These are phyloP conservation scores for Danio albolineatus DNA, from an alignment of 2,797 vertebrate genomes.

Conservation along the genomic window DNA sequence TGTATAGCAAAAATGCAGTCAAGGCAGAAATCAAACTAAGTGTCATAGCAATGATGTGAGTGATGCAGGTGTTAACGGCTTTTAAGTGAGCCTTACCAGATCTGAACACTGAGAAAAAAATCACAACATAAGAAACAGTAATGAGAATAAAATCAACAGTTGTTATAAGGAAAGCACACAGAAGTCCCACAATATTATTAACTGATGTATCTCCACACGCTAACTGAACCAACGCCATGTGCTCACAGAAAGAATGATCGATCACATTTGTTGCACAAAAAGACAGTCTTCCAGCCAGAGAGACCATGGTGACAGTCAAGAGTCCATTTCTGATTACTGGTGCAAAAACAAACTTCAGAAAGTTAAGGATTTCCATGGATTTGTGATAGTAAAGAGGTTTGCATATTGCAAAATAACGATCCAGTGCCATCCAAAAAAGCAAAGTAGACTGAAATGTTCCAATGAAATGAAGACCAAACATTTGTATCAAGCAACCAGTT, in stretches of 20 bases:
- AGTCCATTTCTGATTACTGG: constrained; percentile 60
- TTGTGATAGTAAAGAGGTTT: constrained; percentile 63
- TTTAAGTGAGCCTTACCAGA: constrained; percentile 63
- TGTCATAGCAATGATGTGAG: constrained; percentile 71
- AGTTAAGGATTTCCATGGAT: constrained; percentile 11
- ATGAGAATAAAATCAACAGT: constrained; percentile 70
- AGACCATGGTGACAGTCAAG: constrained; percentile 43
- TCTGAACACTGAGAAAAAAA: constrained; percentile 67
- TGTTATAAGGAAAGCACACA: constrained; percentile 61
- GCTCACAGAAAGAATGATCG: constrained; percentile 78
- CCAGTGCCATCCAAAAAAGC: constrained; percentile 72
- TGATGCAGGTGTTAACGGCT: constrained; percentile 66
- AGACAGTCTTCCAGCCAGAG: constrained; percentile 53
- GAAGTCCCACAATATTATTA: constrained; percentile 66
- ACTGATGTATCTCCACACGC: constrained; percentile 53
- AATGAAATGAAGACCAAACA: constrained; percentile 70
- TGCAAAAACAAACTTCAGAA: constrained; percentile 52
- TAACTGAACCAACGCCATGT: constrained; percentile 72
- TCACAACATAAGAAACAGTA: constrained; percentile 67
- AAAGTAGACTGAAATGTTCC: constrained; percentile 70
- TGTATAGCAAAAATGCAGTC: constrained; percentile 67
- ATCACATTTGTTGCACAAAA: constrained; percentile 70
- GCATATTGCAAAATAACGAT: constrained; percentile 72
- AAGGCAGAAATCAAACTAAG: constrained; percentile 61
- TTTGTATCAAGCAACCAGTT: constrained; percentile 67